A percentile compares a stretch with the other conserved stretches of the same genome.
Conservation (phyloP, 2,888 invertebrate species). For the Rotaria magnacalcarata region DNA sequence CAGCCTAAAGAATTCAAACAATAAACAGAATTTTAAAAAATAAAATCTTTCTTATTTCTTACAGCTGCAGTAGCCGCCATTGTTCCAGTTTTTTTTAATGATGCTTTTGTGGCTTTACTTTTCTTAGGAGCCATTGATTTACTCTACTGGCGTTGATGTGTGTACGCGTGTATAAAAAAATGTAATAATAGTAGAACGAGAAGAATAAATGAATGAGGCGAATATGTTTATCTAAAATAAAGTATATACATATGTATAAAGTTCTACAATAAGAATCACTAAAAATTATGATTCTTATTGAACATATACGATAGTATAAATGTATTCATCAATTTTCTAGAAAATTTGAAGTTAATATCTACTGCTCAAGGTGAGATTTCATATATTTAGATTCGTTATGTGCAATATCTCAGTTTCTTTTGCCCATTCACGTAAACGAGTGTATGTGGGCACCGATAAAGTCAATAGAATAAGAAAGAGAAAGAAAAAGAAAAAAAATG, state of each 20-base stretch:
- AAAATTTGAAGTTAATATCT: neutral
- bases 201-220: neutral
- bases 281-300: neutral
- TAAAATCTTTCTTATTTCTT: neutral
- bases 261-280: neutral
- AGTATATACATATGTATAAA: neutral
- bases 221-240: neutral
- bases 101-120: neutral
- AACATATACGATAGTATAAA: neutral
- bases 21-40: neutral
- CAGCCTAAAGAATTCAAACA: neutral
- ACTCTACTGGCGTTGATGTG: neutral
- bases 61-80: slow-evolving; percentile 18
- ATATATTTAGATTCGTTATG: neutral
- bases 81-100: slow-evolving; percentile 28
- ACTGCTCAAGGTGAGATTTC: neutral
- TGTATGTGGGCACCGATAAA: neutral
- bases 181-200: neutral
- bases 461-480: neutral
- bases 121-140: neutral
- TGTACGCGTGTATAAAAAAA: neutral
- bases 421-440: neutral
- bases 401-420: neutral
- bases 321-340: no score
- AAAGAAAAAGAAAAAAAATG: slow-evolving; percentile 3